A percentile compares a stretch with the other conserved stretches of the same genome.
phyloP scores from a whole-genome alignment of 2,113 vertebrate species.

The Sapajus apella region DNA sequence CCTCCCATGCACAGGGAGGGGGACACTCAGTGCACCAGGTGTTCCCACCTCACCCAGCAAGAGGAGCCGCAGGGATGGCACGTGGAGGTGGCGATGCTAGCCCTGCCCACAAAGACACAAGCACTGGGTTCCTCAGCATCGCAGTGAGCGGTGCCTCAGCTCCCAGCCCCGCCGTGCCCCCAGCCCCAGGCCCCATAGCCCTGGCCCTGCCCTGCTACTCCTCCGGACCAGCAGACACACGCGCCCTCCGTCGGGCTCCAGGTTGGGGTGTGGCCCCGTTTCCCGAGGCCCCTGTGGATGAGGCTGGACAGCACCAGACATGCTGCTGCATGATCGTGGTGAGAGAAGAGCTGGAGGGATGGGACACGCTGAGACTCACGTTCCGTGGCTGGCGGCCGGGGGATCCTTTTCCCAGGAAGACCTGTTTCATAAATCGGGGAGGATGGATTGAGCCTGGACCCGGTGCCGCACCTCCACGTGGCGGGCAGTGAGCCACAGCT shows the following conservation, averaged over 20 bases:
- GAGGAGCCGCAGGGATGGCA: neutral
- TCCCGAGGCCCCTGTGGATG: fast-evolving
- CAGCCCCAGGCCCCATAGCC: neutral
- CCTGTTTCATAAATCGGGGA: fast-evolving
- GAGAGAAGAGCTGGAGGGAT: neutral
- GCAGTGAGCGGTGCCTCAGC: fast-evolving
- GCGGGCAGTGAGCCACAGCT: fast-evolving
- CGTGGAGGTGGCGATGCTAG: neutral
- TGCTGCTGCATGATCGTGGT: fast-evolving
- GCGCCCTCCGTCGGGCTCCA: fast-evolving
- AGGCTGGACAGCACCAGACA: fast-evolving
- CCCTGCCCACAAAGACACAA: fast-evolving
- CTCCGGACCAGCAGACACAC: fast-evolving
- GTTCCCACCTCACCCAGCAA: neutral
- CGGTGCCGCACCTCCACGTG: neutral
- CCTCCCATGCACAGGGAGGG: fast-evolving
- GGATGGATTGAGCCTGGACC: fast-evolving
- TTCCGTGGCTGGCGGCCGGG: fast-evolving
- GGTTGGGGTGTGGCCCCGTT: neutral
- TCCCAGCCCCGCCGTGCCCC: too few species aligned
- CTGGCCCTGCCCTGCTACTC: fast-evolving
- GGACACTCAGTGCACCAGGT: fast-evolving
- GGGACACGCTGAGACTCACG: fast-evolving
- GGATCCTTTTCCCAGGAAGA: neutral
- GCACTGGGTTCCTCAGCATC: fast-evolving